phyloP scores from a whole-genome alignment of 2,113 vertebrate genomes.

The Antigone vipio region DNA sequence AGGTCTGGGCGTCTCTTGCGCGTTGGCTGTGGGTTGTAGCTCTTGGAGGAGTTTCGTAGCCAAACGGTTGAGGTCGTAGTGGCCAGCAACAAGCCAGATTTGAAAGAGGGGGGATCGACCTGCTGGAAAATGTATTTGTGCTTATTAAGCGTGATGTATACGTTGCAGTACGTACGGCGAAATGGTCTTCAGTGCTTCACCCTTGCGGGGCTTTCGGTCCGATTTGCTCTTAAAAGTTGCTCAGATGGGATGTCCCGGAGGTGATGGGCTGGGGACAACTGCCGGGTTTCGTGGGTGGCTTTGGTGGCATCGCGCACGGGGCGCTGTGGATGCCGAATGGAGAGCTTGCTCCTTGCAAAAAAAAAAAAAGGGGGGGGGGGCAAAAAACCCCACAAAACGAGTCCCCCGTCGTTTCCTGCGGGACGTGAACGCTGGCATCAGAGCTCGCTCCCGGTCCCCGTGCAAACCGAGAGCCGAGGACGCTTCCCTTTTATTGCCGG shows the following conservation, averaged over 20 bases:
- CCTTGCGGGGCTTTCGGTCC: background rate
- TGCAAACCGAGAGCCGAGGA: fast-evolving
- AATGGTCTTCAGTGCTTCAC: background rate
- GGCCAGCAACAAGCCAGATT: background rate
- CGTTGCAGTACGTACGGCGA: fast-evolving
- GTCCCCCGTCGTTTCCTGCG: fast-evolving
- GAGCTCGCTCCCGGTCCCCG: background rate
- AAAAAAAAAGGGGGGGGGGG: no score
- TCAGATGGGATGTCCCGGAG: background rate
- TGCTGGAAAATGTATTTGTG: background rate
- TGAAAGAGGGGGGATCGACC: background rate
- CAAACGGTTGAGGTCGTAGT: background rate
- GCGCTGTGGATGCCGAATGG: fast-evolving
- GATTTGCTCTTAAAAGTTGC: background rate
- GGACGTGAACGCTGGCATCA: background rate
- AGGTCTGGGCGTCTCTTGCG: background rate
- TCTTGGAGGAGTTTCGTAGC: background rate
- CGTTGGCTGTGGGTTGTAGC: background rate
- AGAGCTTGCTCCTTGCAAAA: background rate
- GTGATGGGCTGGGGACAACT: background rate
- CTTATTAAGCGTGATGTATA: background rate
- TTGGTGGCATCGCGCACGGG: fast-evolving
- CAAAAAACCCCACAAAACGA: background rate
- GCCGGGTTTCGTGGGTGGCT: background rate
- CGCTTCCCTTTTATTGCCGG: background rate